Percentiles rank a stretch among this genome's conserved stretches.
phyloP scores from a whole-genome alignment of 2,888 invertebrate genomes.

The Trisateles emortualis region DNA sequence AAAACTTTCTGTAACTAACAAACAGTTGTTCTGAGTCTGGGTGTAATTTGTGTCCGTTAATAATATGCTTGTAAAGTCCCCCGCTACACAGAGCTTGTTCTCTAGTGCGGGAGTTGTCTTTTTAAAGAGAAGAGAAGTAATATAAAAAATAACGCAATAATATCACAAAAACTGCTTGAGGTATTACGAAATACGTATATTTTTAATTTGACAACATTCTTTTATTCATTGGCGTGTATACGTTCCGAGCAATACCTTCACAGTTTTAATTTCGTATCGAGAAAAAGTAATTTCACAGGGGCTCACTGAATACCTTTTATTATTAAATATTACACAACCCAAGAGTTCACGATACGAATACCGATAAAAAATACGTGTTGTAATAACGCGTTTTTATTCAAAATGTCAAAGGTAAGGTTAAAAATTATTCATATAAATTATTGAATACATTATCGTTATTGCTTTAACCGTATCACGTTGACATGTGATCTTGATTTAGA shows the following conservation, averaged over 20 bases:
- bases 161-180: no score
- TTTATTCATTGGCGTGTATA: neutral
- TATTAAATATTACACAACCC: slow-evolving; percentile 37
- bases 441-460: no score
- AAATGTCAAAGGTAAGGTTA: slow-evolving; percentile 6
- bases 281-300: slow-evolving; percentile 28
- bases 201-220: neutral
- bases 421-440: neutral
- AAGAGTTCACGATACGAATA: slow-evolving; percentile 31
- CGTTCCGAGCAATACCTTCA: neutral
- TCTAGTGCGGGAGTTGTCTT: no score
- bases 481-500: no score
- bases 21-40: no score
- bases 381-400: slow-evolving; percentile 32
- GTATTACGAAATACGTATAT: neutral
- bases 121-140: no score
- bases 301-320: slow-evolving; percentile 17
- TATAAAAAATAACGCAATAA: no score
- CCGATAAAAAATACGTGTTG: slow-evolving; percentile 37
- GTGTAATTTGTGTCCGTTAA: no score
- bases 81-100: no score
- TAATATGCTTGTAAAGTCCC: no score
- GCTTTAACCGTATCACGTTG: no score
- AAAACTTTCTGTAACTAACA: no score
- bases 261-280: slow-evolving; percentile 16